Evolutionary conservation across 2,797 vertebrate species (phyloP).

Genomic region (Arrhamphus sclerolepis): DNA sequence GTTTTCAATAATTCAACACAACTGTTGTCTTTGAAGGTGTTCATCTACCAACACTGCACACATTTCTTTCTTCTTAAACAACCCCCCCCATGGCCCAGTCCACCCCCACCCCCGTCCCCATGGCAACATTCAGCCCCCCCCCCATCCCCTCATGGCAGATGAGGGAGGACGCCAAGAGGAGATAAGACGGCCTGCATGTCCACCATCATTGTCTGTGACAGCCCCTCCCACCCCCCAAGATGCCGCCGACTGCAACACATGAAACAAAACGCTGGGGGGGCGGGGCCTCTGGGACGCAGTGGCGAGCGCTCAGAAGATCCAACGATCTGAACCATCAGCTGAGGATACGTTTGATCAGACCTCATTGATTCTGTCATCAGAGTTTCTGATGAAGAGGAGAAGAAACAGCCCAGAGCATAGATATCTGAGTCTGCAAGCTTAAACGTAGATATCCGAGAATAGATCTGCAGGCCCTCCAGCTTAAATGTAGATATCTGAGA

Average conservation of each 20-base stretch:
- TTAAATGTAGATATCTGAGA: too few relatives aligned
- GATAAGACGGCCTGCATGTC: slow-evolving; percentile 59
- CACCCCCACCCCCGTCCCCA: too few relatives aligned
- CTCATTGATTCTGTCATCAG: slow-evolving; percentile 77
- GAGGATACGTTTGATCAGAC: slow-evolving; percentile 81
- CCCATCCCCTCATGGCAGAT: slow-evolving; percentile 37
- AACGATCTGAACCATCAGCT: slow-evolving; percentile 81
- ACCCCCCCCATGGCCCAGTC: slow-evolving; percentile 45
- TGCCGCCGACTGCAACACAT: slow-evolving; percentile 72
- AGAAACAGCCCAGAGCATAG: slow-evolving; percentile 69
- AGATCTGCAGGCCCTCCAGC: too few relatives aligned
- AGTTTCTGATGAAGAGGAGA: slow-evolving; percentile 72
- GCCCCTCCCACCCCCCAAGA: slow-evolving; percentile 72
- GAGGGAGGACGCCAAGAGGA: slow-evolving; percentile 63
- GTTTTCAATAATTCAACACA: too few relatives aligned
- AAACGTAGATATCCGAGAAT: too few relatives aligned
- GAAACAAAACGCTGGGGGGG: slow-evolving; percentile 67
- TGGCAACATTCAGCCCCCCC: too few relatives aligned
- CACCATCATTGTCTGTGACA: slow-evolving; percentile 80
- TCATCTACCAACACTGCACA: too few relatives aligned
- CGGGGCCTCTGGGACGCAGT: slow-evolving; percentile 34
- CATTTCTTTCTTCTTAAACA: slow-evolving; percentile 30
- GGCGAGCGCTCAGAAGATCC: slow-evolving; percentile 64
- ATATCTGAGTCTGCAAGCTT: too few relatives aligned
- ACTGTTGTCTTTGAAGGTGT: too few relatives aligned